A percentile compares a stretch with the other conserved stretches of the same genome.
Evolutionary conservation across 2,888 invertebrate genomes (phyloP).

Genomic region (Pachymerium ferrugineum): DNA sequence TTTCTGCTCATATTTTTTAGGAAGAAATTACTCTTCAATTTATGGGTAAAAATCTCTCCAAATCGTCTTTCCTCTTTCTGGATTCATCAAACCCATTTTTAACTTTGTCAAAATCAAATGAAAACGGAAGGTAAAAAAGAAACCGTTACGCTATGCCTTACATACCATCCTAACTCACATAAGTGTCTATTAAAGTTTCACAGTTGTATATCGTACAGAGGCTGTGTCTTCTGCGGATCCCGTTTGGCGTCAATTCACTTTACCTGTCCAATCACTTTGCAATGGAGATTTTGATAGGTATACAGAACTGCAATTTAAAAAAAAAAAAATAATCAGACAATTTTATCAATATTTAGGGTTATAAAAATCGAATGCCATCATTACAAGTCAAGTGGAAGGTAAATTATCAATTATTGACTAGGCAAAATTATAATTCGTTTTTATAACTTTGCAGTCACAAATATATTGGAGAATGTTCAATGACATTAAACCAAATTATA

Average conservation of each 20-base stretch:
- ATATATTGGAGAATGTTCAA: constrained; percentile 51
- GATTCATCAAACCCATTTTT: constrained; percentile 47
- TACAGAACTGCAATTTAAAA: background rate
- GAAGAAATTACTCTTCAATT: constrained; percentile 46
- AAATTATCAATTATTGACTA: background rate
- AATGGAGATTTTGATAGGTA: constrained; percentile 52
- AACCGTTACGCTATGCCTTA: background rate
- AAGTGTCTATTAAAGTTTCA: constrained; percentile 39
- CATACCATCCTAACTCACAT: background rate
- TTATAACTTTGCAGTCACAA: constrained; percentile 44
- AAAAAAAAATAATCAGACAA: background rate
- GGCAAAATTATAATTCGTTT: background rate
- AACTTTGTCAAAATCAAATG: constrained; percentile 45
- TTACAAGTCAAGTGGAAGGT: constrained; percentile 50
- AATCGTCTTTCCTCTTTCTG: constrained; percentile 43
- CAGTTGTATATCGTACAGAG: constrained; percentile 51
- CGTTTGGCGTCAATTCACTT: constrained; percentile 49
- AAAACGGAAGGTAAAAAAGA: constrained; percentile 24
- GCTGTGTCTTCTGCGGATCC: constrained; percentile 50
- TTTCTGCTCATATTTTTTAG: background rate
- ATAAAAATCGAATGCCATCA: constrained; percentile 54
- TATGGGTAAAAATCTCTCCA: constrained; percentile 44
- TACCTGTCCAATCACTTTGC: constrained; percentile 51
- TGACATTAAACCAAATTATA: constrained; percentile 49
- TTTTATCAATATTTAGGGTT: constrained; percentile 41